phyloP scores from a whole-genome alignment of 2,113 vertebrate species.

The Anser brachyrhynchus region DNA sequence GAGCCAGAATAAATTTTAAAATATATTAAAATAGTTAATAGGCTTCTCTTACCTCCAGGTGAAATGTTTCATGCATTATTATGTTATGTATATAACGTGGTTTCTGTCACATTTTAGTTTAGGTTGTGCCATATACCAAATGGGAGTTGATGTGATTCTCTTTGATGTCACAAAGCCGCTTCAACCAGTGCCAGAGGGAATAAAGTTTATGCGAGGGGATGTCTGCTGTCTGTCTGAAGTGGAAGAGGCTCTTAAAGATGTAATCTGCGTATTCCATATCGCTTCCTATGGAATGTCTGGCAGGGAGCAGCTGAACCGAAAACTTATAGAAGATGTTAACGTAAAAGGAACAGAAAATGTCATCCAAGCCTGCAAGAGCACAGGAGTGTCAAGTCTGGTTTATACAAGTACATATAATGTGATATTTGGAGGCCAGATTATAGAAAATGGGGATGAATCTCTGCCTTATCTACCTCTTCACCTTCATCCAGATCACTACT shows the following conservation, averaged over 20 bases:
- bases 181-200: slow-evolving; percentile 75
- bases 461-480: slow-evolving; percentile 93
- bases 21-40: background rate
- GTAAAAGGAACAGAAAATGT: slow-evolving; percentile 88
- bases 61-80: background rate
- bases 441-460: slow-evolving; percentile 90
- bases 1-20: background rate
- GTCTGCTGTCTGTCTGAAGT: slow-evolving; percentile 80
- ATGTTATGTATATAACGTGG: background rate
- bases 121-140: slow-evolving; percentile 80
- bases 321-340: slow-evolving; percentile 87
- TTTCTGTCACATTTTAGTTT: slow-evolving; percentile 78
- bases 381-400: slow-evolving; percentile 81
- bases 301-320: slow-evolving; percentile 88
- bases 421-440: slow-evolving; percentile 91
- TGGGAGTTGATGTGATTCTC: slow-evolving; percentile 81
- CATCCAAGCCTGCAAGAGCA: slow-evolving; percentile 80
- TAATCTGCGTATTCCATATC: slow-evolving; percentile 88
- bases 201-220: slow-evolving; percentile 84
- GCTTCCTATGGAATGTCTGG: slow-evolving; percentile 97
- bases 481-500: slow-evolving; percentile 93
- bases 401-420: slow-evolving; percentile 97
- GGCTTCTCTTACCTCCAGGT: background rate
- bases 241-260: slow-evolving; percentile 75
- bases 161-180: slow-evolving; percentile 83